Evolutionary conservation across 2,797 vertebrate genomes (phyloP).

Genomic region (Hybognathus amarus): DNA sequence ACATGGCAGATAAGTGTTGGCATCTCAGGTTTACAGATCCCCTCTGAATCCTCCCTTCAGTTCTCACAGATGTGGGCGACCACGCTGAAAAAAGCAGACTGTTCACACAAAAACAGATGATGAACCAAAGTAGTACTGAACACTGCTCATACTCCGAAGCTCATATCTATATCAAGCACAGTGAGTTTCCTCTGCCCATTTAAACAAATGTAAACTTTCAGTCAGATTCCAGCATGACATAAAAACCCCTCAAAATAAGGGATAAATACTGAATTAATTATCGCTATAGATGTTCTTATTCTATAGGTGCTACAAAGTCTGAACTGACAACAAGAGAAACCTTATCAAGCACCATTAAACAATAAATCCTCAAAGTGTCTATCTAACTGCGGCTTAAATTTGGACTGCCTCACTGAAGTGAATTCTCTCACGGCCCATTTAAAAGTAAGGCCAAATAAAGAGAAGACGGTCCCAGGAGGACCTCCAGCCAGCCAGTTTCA

Average conservation of each 20-base stretch:
- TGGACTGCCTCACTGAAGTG: conserved; percentile 27
- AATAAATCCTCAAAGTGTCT: conserved; percentile 9
- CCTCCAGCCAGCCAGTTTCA: conserved; percentile 35
- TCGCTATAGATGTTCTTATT: neutral
- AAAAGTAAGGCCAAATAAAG: conserved; percentile 46
- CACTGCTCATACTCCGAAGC: neutral
- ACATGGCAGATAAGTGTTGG: conserved; percentile 28
- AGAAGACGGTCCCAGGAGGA: conserved; percentile 51
- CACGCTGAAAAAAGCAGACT: neutral
- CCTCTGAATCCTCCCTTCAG: neutral
- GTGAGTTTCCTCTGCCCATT: neutral
- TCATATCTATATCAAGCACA: neutral
- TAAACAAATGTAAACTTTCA: neutral
- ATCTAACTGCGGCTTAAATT: neutral
- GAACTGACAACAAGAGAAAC: neutral
- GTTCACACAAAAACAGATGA: conserved; percentile 35
- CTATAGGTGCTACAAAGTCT: neutral
- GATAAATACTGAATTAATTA: neutral
- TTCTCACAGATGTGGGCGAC: conserved; percentile 19
- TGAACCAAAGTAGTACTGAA: conserved; percentile 13
- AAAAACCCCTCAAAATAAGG: neutral
- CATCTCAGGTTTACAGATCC: conserved; percentile 10
- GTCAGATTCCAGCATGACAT: neutral
- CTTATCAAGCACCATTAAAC: conserved; percentile 4
- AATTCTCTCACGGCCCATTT: conserved; percentile 30